Evolutionary conservation across 2,797 vertebrate genomes (phyloP).

Genomic region (Alexandromys oeconomus): DNA sequence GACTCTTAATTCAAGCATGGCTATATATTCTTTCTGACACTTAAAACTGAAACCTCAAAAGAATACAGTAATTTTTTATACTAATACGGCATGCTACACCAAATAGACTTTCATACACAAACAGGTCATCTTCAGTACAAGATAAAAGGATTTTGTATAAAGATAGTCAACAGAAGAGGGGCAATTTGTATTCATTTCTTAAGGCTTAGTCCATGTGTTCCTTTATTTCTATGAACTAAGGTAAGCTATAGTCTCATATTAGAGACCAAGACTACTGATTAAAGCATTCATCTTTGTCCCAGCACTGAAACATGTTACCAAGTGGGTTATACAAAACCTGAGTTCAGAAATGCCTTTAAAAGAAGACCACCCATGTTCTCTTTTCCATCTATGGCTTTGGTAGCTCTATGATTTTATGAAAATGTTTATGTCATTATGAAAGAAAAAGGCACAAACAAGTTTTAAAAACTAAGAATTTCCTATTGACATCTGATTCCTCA

Average conservation of each 20-base stretch:
- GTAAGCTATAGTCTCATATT: not conserved
- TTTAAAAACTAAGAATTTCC: not conserved
- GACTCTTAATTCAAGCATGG: not conserved
- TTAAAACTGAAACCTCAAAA: not conserved
- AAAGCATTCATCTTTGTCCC: not conserved
- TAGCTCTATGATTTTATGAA: not conserved
- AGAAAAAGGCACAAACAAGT: not conserved
- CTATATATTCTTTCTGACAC: not conserved
- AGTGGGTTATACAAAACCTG: not conserved
- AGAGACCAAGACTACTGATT: not conserved
- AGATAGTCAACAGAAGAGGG: not conserved
- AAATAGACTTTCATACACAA: not conserved
- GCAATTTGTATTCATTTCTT: not conserved
- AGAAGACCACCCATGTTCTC: not conserved
- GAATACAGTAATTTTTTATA: not conserved
- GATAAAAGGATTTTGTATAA: not conserved
- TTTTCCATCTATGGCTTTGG: slow-evolving; percentile 10
- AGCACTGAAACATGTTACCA: not conserved
- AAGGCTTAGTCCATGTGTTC: not conserved
- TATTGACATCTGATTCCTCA: not conserved
- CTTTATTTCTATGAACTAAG: not conserved
- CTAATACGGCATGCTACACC: not conserved
- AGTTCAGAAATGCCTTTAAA: not conserved
- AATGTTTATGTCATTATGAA: not conserved
- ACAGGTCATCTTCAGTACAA: not conserved